phyloP scores from a whole-genome alignment of 2,888 invertebrate species.

The Thera obeliscata region DNA sequence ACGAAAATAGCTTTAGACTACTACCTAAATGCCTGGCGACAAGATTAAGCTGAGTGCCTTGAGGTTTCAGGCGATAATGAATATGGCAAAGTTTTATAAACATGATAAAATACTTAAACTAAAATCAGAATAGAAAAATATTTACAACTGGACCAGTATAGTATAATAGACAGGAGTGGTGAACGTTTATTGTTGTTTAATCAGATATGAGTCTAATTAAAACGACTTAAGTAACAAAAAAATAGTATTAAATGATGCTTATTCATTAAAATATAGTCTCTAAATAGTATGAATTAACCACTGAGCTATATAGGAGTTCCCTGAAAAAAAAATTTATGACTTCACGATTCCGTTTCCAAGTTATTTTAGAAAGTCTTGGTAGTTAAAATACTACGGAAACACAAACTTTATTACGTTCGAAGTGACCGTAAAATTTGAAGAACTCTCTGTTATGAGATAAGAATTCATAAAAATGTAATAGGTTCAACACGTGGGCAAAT shows the following conservation, averaged over 20 bases:
- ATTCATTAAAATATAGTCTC: background rate
- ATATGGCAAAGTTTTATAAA: slow-evolving; percentile 12
- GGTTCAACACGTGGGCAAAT: no score
- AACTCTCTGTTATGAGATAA: no score
- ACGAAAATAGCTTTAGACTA: slow-evolving; percentile 50
- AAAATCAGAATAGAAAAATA: background rate
- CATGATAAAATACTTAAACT: slow-evolving; percentile 5
- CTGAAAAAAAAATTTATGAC: background rate
- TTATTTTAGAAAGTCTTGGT: background rate
- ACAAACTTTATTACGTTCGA: background rate
- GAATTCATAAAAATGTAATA: no score
- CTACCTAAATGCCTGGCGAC: slow-evolving; percentile 37
- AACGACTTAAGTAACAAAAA: background rate
- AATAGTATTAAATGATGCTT: background rate
- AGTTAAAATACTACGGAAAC: background rate
- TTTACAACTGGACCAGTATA: no score
- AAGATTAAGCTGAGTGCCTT: slow-evolving; percentile 36
- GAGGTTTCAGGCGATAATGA: slow-evolving; percentile 22
- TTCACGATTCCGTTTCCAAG: background rate
- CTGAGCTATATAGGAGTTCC: no score
- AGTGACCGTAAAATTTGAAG: background rate
- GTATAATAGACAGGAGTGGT: background rate
- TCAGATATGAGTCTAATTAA: background rate
- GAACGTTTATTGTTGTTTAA: background rate
- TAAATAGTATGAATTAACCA: background rate